Evolutionary conservation across 2,888 invertebrate species (phyloP).

Genomic region (Drosophila buzzatii): DNA sequence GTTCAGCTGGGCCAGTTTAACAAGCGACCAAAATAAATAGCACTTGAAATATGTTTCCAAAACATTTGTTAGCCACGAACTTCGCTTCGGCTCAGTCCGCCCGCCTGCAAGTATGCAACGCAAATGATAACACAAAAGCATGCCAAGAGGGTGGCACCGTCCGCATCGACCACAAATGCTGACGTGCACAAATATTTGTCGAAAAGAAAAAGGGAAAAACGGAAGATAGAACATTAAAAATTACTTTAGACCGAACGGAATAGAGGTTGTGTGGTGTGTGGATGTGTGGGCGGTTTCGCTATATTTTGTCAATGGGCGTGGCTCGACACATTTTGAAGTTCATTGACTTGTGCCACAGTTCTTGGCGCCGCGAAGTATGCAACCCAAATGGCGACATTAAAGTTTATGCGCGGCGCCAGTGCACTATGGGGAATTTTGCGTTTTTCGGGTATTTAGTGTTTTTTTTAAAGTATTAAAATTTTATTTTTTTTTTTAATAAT

Average conservation of each 20-base stretch:
- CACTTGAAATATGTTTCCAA: conserved; percentile 81
- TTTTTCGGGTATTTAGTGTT: no score
- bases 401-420: conserved; percentile 75
- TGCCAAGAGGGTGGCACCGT: conserved; percentile 37
- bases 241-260: conserved; percentile 24
- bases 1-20: conserved; percentile 40
- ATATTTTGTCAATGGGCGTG: conserved; percentile 44
- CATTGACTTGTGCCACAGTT: conserved; percentile 64
- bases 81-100: conserved; percentile 14
- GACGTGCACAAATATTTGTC: conserved; percentile 78
- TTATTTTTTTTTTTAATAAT: no score
- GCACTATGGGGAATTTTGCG: no score
- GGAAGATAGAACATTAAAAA: conserved; percentile 45
- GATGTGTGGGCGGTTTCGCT: conserved; percentile 42
- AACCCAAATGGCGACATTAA: conserved; percentile 81
- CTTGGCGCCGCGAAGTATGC: conserved; percentile 78
- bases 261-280: not conserved
- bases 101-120: conserved; percentile 67
- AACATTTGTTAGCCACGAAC: conserved; percentile 75
- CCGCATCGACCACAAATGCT: conserved; percentile 40
- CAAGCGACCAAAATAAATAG: conserved; percentile 73
- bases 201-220: conserved; percentile 26
- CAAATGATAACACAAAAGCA: conserved; percentile 65
- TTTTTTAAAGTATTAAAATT: no score
- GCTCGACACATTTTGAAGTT: conserved; percentile 73